Percentiles rank a stretch among this genome's conserved stretches.
These are phyloP conservation scores for Episyrphus balteatus DNA, from an alignment of 1,140 invertebrate species.

Conservation along the genomic window DNA sequence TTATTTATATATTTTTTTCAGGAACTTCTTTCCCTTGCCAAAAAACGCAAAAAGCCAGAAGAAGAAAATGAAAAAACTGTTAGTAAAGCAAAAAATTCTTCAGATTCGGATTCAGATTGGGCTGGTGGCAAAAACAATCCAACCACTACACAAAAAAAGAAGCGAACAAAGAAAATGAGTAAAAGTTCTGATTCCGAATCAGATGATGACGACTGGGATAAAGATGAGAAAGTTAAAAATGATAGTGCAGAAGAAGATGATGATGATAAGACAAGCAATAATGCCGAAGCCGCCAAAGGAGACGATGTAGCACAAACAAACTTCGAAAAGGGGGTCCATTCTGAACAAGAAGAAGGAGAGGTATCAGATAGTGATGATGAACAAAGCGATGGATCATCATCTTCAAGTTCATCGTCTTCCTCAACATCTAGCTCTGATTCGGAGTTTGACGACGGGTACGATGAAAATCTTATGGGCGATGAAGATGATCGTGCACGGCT, in stretches of 20 bases:
- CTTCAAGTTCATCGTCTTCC: constrained; percentile 21
- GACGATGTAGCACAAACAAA: not conserved
- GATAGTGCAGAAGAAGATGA: constrained; percentile 11
- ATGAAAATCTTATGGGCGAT: constrained; percentile 95
- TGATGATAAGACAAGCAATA: constrained; percentile 2
- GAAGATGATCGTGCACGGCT: constrained; percentile 83
- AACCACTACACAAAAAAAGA: constrained; percentile 49
- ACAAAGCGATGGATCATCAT: constrained; percentile 13
- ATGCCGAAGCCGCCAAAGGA: not conserved
- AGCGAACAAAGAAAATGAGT: constrained; percentile 44
- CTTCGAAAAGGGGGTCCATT: constrained; percentile 4
- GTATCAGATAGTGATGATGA: constrained; percentile 26
- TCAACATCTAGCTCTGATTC: constrained; percentile 36
- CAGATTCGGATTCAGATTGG: constrained; percentile 45
- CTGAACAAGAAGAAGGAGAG: constrained; percentile 28
- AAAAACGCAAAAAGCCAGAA: constrained; percentile 63
- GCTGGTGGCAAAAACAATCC: constrained; percentile 37
- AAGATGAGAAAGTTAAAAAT: constrained; percentile 8
- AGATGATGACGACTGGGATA: constrained; percentile 38
- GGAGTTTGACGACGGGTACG: constrained; percentile 60
- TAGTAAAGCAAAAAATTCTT: constrained; percentile 36
- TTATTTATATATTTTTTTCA: constrained; percentile 36
- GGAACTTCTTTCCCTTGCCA: constrained; percentile 78
- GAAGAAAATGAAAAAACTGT: constrained; percentile 32
- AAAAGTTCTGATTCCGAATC: constrained; percentile 49